Evolutionary conservation across 2,888 invertebrate genomes (phyloP), one percentile per base, ranked within the genome.

Genomic region (Gastrophysa polygoni): DNA sequence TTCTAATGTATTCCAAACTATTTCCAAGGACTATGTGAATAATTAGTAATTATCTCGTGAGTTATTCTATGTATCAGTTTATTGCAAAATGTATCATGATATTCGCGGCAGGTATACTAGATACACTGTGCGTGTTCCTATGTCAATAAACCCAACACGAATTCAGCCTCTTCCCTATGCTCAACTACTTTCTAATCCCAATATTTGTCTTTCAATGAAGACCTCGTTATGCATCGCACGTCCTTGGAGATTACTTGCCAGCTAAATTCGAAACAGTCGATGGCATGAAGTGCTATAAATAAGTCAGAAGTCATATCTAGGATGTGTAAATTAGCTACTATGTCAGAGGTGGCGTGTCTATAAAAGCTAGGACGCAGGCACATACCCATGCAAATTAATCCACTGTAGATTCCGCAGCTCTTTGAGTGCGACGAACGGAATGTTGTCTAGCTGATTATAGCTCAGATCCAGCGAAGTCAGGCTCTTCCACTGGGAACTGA

Each of bases 371-470:
- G 32, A 10, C 24, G 5, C 28, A 0, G 50, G 29, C 63, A 73
- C 86, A 85, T 86, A 91, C 92, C 91, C 90, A 83, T 91, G 91
- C 78, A 92, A 85, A 83, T 92, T 92, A 76, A 92, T 85, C 92
- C 91, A 92, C 82, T 91, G 91, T 76, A 92, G 85, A 81, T 88
- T 88, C 81, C 87, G 87, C 73, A 92, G 84, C 74, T 88, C 86
- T 78, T 86, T 87, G 77, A 92, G 85, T 71, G 91, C 89, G 78
- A 86, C 85, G 76, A 90, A 88, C 70, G 92, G 92, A 78, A 92
- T 84, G 80, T 88, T 88, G 79, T 91, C 90, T 78, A 92, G 86
- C 81, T 89, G 87, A 83, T 92, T 92, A 84, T 90, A 91, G 78
- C 91, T 89, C 75, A 92, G 85, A 83, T 95, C 95, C 82, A 95